phyloP scores from a whole-genome alignment of 35 echinoderm and acorn worm genomes.

The Holothuria glaberrima region DNA sequence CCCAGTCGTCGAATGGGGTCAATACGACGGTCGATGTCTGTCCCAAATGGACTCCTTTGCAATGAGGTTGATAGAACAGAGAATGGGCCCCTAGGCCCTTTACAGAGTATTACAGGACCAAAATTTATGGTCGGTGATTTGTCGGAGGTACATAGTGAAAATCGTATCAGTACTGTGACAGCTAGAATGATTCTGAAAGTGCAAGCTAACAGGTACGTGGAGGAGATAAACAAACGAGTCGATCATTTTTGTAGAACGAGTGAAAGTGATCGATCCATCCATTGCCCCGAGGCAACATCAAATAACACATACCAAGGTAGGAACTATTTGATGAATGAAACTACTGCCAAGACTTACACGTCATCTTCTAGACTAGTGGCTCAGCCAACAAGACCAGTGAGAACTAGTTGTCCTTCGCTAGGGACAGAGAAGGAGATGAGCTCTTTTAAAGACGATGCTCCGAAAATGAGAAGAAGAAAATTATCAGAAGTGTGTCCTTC shows the following conservation, averaged over 20 bases:
- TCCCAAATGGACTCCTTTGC: constrained; percentile 19
- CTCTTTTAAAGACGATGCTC: background rate
- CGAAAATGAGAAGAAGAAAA: constrained; percentile 15
- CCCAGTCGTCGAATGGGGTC: background rate
- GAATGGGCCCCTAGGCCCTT: constrained; percentile 3
- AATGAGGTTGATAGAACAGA: constrained; percentile 14
- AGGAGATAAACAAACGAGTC: constrained; percentile 18
- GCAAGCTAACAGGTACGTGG: constrained; percentile 16
- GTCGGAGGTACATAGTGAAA: constrained; percentile 2
- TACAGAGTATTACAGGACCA: background rate
- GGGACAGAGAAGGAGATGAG: background rate
- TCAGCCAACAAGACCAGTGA: background rate
- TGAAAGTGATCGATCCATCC: constrained; percentile 32
- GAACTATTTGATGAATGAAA: background rate
- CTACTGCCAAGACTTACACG: too few relatives aligned
- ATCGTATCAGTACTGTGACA: constrained; percentile 20
- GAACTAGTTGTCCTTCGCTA: constrained; percentile 21
- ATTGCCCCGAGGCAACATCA: constrained; percentile 26
- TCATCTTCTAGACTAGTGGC: background rate
- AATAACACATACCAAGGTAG: background rate
- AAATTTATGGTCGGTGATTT: constrained; percentile 43
- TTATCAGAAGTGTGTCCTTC: constrained; percentile 23
- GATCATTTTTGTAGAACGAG: constrained; percentile 7
- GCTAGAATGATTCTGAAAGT: constrained; percentile 49
- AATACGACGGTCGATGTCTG: background rate